Conservation (phyloP, 2,888 invertebrate species). For the Campopleginae sp. region DNA sequence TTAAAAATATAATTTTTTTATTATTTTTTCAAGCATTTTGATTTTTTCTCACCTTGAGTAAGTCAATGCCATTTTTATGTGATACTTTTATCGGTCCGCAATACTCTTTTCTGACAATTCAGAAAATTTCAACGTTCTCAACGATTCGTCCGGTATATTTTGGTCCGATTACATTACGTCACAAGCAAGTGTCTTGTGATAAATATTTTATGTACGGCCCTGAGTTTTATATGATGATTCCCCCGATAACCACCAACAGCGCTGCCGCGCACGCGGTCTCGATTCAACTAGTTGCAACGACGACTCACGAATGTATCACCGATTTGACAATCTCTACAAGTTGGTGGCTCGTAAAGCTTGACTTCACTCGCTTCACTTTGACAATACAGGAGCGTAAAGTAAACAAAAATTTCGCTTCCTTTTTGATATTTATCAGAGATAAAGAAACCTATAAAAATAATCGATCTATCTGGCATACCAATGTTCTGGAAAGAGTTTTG, state of each 20-base stretch:
- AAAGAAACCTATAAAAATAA: neutral
- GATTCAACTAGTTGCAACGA: neutral
- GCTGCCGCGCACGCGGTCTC: conserved; percentile 10
- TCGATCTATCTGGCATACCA: neutral
- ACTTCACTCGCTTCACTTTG: neutral
- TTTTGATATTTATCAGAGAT: neutral
- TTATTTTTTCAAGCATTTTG: neutral
- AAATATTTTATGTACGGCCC: conserved; percentile 13
- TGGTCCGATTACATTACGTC: conserved; percentile 62
- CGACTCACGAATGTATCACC: neutral
- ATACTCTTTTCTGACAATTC: neutral
- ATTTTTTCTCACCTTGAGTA: conserved; percentile 74
- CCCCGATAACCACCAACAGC: neutral
- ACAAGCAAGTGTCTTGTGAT: conserved; percentile 21
- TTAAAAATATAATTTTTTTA: neutral
- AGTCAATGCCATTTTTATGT: conserved; percentile 74
- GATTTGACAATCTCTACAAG: neutral
- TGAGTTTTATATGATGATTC: neutral
- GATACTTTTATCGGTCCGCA: neutral
- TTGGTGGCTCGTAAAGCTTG: neutral
- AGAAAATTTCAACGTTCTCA: neutral
- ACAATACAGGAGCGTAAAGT: conserved; percentile 17
- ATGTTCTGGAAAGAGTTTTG: conserved; percentile 5
- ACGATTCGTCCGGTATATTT: conserved; percentile 37
- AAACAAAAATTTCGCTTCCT: neutral